These are phyloP conservation scores for Pelvicachromis taeniatus DNA, from an alignment of 2,113 vertebrate species.

Conservation along the genomic window DNA sequence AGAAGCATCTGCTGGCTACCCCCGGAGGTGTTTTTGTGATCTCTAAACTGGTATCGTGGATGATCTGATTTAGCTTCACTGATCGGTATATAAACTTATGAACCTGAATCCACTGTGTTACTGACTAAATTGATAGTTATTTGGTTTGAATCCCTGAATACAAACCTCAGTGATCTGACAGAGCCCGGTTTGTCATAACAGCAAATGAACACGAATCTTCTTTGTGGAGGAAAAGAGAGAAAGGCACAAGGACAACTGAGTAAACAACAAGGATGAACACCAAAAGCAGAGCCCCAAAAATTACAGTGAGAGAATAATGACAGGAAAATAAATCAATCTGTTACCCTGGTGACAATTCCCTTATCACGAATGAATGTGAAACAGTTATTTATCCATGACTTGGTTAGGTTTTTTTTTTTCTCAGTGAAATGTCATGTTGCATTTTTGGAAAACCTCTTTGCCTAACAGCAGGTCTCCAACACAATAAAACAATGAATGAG, in stretches of 20 bases:
- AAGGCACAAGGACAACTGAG: neutral
- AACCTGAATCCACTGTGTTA: constrained; percentile 22
- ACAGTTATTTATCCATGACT: constrained; percentile 71
- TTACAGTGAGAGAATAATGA: neutral
- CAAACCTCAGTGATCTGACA: neutral
- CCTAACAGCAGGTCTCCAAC: constrained; percentile 78
- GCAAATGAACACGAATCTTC: neutral
- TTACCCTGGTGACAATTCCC: constrained; percentile 81
- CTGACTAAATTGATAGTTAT: constrained; percentile 56
- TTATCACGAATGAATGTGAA: constrained; percentile 74
- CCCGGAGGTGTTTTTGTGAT: constrained; percentile 12
- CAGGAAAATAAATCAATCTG: constrained; percentile 50
- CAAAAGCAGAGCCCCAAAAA: neutral
- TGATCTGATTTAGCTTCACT: neutral
- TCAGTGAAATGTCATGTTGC: constrained; percentile 78
- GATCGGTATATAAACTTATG: constrained; percentile 39
- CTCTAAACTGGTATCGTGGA: neutral
- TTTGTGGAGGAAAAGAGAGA: neutral
- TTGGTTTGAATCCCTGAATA: neutral
- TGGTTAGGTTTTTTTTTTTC: constrained; percentile 59
- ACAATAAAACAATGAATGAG: constrained; percentile 74
- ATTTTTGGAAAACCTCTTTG: constrained; percentile 80
- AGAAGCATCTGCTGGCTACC: constrained; percentile 7
- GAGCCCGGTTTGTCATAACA: constrained; percentile 35
- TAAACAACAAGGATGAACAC: neutral